Evolutionary conservation across 2,888 invertebrate genomes (phyloP).

Genomic region (Hypena proboscidalis): DNA sequence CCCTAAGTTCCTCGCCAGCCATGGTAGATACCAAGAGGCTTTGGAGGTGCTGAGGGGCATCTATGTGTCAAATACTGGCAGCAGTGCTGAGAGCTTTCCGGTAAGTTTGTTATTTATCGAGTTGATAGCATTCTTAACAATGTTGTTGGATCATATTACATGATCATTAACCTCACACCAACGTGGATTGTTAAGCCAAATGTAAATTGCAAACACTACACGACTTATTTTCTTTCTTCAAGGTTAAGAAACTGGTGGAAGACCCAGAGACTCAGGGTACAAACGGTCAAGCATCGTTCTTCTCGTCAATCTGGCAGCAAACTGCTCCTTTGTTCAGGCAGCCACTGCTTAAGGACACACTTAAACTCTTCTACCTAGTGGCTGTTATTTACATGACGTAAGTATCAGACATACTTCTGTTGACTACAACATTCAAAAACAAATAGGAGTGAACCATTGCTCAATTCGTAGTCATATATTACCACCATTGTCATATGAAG

Average conservation of each 20-base stretch:
- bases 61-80: slow-evolving; percentile 70
- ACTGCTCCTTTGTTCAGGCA: slow-evolving; percentile 82
- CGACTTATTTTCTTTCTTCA: background rate
- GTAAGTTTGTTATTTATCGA: slow-evolving; percentile 66
- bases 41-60: slow-evolving; percentile 73
- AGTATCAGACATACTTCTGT: too few relatives aligned
- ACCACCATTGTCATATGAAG: too few relatives aligned
- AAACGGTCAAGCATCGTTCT: slow-evolving; percentile 55
- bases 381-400: slow-evolving; percentile 85
- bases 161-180: too few relatives aligned
- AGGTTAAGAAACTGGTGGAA: slow-evolving; percentile 69
- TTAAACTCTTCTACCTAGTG: slow-evolving; percentile 85
- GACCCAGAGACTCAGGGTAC: slow-evolving; percentile 67
- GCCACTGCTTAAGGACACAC: slow-evolving; percentile 81
- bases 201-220: background rate
- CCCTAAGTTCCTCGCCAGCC: slow-evolving; percentile 89
- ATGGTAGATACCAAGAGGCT: slow-evolving; percentile 86
- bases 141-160: too few relatives aligned
- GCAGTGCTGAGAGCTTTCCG: slow-evolving; percentile 63
- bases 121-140: too few relatives aligned
- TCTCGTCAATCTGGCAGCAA: slow-evolving; percentile 78
- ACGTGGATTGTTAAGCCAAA: too few relatives aligned
- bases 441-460: too few relatives aligned
- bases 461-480: too few relatives aligned
- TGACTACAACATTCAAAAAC: too few relatives aligned